Conservation (phyloP, 2,113 vertebrate species). For the Oncorhynchus keta region DNA sequence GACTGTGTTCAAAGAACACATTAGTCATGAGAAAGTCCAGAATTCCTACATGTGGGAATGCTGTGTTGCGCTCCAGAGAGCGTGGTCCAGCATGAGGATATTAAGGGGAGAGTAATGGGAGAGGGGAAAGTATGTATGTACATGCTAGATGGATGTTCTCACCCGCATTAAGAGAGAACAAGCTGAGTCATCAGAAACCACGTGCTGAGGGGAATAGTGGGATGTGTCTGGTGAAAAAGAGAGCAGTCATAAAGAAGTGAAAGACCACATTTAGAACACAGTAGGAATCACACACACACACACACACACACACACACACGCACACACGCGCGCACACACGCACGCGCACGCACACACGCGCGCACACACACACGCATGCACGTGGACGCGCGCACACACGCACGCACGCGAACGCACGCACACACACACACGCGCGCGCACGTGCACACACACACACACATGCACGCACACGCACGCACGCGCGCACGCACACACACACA, state of each 20-base stretch:
- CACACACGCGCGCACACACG: no score
- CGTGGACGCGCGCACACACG: no score
- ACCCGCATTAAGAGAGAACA: not conserved
- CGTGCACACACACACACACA: no score
- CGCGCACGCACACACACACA: no score
- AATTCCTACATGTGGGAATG: slow-evolving; percentile 25
- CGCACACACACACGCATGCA: no score
- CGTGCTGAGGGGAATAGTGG: not conserved
- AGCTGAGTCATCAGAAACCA: not conserved
- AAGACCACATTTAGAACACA: not conserved
- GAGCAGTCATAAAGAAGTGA: not conserved
- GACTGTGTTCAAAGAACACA: slow-evolving; percentile 1
- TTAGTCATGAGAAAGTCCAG: slow-evolving; percentile 2
- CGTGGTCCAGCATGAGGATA: slow-evolving; percentile 21
- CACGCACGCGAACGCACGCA: no score
- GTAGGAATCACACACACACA: not conserved
- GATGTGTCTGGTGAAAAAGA: not conserved
- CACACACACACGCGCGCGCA: not conserved
- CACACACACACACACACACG: no score
- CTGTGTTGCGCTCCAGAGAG: not conserved
- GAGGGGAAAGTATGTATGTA: not conserved
- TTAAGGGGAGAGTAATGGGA: not conserved
- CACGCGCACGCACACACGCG: not conserved
- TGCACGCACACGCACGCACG: not conserved
- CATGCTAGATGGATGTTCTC: not conserved